These are phyloP conservation scores for Patiria pectinifera DNA, from an alignment of 53 echinoderm and acorn worm genomes.

Conservation along the genomic window DNA sequence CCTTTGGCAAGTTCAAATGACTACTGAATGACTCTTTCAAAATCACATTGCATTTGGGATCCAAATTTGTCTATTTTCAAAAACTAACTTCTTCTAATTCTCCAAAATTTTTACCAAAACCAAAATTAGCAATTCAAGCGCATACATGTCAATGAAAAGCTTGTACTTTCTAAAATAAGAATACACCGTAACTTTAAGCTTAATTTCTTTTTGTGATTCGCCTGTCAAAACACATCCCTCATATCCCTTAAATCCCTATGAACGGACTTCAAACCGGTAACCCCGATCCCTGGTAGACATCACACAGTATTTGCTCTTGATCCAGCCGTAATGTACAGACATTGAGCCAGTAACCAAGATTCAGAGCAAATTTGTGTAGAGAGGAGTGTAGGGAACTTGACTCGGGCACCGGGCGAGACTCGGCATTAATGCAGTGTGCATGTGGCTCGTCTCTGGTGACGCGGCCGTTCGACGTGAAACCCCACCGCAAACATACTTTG, in stretches of 20 bases:
- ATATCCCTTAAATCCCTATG: neutral
- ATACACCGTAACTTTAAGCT: too few species aligned
- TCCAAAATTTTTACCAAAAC: too few species aligned
- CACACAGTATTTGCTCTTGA: constrained; percentile 14
- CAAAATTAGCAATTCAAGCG: too few species aligned
- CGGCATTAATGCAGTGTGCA: neutral
- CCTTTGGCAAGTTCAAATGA: too few species aligned
- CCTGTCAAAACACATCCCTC: neutral
- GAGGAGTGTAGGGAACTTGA: neutral
- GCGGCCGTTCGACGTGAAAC: neutral
- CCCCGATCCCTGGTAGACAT: neutral
- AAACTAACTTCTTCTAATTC: too few species aligned
- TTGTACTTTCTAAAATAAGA: too few species aligned
- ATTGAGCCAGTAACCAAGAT: neutral
- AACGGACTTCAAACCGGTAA: neutral
- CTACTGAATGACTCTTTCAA: too few species aligned
- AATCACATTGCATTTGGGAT: too few species aligned
- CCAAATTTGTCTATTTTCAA: too few species aligned
- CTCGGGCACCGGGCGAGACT: neutral
- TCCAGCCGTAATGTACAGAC: neutral
- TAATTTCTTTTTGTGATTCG: too few species aligned
- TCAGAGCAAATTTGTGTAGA: neutral
- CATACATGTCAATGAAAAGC: too few species aligned
- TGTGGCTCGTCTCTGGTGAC: neutral
- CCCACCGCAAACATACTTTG: constrained; percentile 32